phyloP scores from a whole-genome alignment of 2,888 invertebrate genomes.

The Diaphora mendica region DNA sequence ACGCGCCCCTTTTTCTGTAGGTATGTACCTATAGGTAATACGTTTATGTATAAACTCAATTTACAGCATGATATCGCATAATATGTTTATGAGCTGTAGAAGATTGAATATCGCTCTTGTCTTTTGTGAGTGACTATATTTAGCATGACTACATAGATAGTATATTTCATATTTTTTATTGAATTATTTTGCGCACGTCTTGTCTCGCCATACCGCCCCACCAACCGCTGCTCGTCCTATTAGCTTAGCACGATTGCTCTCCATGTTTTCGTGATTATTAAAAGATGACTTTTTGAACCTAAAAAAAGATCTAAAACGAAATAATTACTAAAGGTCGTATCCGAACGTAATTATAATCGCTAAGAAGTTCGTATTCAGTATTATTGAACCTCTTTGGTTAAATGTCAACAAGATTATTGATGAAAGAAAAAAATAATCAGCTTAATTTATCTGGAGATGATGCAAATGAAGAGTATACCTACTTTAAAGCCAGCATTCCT shows the following conservation, averaged over 20 bases:
- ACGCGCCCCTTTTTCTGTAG: no score
- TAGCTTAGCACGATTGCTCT: neutral
- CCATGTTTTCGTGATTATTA: neutral
- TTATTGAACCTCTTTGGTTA: neutral
- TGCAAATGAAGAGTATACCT: neutral
- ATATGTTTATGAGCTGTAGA: neutral
- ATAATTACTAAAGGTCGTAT: neutral
- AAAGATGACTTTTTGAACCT: neutral
- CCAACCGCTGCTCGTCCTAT: neutral
- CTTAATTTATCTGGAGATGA: neutral
- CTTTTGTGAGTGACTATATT: neutral
- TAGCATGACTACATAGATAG: neutral
- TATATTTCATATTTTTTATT: neutral
- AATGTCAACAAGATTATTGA: neutral
- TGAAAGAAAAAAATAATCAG: neutral
- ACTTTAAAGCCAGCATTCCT: neutral
- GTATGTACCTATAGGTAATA: no score
- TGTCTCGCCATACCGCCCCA: neutral
- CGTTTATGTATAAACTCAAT: neutral
- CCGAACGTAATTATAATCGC: neutral
- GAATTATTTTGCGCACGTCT: constrained; percentile 2
- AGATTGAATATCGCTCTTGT: neutral
- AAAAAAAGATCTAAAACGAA: neutral
- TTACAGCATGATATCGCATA: neutral
- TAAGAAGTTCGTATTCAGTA: neutral